These are phyloP conservation scores for Thysanoteuthis rhombus DNA, from an alignment of 2,888 invertebrate species.

Conservation along the genomic window DNA sequence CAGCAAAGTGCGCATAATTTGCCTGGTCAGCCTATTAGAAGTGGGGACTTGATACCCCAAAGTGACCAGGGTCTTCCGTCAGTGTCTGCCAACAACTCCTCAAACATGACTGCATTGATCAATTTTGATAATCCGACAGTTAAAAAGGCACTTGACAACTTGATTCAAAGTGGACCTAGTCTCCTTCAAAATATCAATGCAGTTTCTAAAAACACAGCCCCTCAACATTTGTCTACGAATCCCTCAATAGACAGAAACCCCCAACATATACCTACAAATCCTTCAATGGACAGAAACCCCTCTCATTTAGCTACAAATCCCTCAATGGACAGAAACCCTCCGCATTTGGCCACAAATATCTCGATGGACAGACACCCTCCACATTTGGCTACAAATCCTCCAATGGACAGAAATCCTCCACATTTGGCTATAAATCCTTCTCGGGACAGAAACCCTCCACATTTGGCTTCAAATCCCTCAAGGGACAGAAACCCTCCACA, in stretches of 20 bases:
- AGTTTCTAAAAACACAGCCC: not conserved
- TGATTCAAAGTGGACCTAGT: slow-evolving; percentile 68
- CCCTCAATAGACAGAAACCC: not conserved
- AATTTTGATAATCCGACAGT: slow-evolving; percentile 69
- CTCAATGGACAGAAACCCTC: not conserved
- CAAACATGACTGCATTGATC: slow-evolving; percentile 49
- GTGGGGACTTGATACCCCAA: slow-evolving; percentile 27
- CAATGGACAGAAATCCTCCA: no score
- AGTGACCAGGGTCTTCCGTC: slow-evolving; percentile 35
- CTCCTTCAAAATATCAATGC: slow-evolving; percentile 63
- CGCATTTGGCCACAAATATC: no score
- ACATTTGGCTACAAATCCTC: no score
- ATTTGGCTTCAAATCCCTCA: no score
- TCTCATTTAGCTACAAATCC: no score
- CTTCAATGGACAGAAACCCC: not conserved
- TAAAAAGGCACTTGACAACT: slow-evolving; percentile 68
- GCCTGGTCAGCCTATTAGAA: slow-evolving; percentile 20
- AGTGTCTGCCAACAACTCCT: not conserved
- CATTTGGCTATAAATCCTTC: no score
- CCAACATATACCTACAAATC: no score
- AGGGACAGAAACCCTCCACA: no score
- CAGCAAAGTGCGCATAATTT: slow-evolving; percentile 19
- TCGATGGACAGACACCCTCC: no score
- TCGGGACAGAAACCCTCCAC: no score
- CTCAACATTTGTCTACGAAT: not conserved